Base-by-base conservation (phyloP, 2,797 vertebrate species). In the Moxostoma hubbsi region DNA sequence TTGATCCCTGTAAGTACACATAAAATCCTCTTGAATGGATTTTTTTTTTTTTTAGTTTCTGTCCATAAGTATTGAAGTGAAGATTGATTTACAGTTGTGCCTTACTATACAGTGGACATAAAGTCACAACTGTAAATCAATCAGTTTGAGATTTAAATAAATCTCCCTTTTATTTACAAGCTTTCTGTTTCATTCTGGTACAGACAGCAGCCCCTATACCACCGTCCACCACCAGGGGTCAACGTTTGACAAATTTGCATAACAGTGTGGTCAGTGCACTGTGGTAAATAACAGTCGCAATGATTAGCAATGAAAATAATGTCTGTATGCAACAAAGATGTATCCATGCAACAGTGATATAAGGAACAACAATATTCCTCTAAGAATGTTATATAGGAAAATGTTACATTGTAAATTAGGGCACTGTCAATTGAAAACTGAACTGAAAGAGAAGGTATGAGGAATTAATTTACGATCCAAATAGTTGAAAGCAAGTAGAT, bases 171-270 rank as follows among this genome's bases (percentile, higher is more conserved):
- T 68, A 18, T 50, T 12, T 9, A 10, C 43, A 7, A 57, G 8
- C 13, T 5, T 36, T 0, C 36, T 4, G 36, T 36, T 36, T 36
- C 36, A 36, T 36, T 36, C 36, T 36, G 36, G 36, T 36, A 4
- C 36, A 36, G 36, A 24, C 24, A n/a, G n/a, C 54, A 16, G 50
- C 6, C 51, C 10, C 4, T 15, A 9, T 36, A 4, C 53, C n/a
- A 9, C 7, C 15, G 9, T 50, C 53, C 61, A 66, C 89, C 92
- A 92, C 91, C 76, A 88, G 92, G 89, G 87, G 92, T 90, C 89
- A 86, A 85, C 87, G 86, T 83, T 86, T 85, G 62, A 81, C 80
- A 50, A 5, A 47, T 67, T 69, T 80, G 8, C 63, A 15, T 0
- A 45, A 55, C 8, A 61, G 61, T 13, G 1, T 6, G 74, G 82